Conservation (phyloP, 1,140 invertebrate genomes). For the Hermetia illucens region DNA sequence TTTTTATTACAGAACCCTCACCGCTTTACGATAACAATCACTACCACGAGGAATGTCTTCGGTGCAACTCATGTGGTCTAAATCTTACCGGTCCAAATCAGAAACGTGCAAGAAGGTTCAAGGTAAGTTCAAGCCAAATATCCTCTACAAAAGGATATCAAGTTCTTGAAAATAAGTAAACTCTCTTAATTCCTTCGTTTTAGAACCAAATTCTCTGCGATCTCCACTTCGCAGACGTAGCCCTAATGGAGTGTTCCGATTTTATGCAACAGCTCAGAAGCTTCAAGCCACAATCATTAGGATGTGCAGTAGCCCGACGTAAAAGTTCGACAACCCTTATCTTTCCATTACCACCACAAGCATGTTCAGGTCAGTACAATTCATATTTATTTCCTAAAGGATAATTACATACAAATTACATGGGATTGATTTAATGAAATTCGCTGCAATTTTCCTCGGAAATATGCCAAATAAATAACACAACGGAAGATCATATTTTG, state of each 20-base stretch:
- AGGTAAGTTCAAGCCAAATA: constrained; percentile 17
- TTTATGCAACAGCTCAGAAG: constrained; percentile 91
- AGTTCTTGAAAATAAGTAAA: constrained; percentile 8
- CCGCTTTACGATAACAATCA: constrained; percentile 86
- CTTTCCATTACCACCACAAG: constrained; percentile 84
- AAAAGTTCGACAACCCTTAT: constrained; percentile 88
- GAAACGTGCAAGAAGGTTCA: constrained; percentile 44
- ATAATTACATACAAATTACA: too few species aligned
- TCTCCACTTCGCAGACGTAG: constrained; percentile 54
- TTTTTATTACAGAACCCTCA: constrained; percentile 59
- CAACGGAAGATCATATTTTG: too few species aligned
- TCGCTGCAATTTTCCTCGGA: too few species aligned
- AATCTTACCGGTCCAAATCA: constrained; percentile 82
- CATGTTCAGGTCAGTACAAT: constrained; percentile 74
- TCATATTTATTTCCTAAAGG: too few species aligned
- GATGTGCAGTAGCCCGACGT: constrained; percentile 80
- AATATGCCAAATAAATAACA: too few species aligned
- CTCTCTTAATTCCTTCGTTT: constrained; percentile 3
- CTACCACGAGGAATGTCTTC: constrained; percentile 90
- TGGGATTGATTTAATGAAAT: too few species aligned
- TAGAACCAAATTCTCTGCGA: constrained; percentile 31
- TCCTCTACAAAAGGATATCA: neutral
- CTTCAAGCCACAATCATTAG: constrained; percentile 88
- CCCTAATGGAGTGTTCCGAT: constrained; percentile 89
- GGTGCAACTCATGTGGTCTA: constrained; percentile 86